Percentiles rank a stretch among this genome's conserved stretches.
phyloP scores from a whole-genome alignment of 2,113 vertebrate species.

The Vanacampus margaritifer region DNA sequence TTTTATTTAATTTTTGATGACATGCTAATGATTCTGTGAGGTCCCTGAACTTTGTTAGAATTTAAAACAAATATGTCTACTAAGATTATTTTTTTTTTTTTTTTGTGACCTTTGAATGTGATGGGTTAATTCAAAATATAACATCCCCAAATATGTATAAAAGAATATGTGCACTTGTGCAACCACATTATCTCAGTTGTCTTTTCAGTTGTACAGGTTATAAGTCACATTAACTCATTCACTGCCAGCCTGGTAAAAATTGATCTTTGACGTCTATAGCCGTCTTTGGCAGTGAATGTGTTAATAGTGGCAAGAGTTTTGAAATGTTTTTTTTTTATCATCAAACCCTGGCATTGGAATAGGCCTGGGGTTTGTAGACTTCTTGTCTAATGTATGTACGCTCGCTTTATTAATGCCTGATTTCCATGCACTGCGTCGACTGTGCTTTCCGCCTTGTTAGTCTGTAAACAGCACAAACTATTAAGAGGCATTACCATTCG shows the following conservation, averaged over 20 bases:
- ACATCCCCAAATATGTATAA: neutral
- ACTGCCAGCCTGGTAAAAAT: too few relatives aligned
- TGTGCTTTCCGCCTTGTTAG: slow-evolving; percentile 16
- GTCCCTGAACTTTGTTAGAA: too few relatives aligned
- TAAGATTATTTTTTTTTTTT: too few relatives aligned
- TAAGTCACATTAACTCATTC: neutral
- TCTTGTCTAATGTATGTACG: neutral
- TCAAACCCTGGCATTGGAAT: neutral
- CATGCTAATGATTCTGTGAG: too few relatives aligned
- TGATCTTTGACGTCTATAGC: too few relatives aligned
- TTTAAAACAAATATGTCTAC: too few relatives aligned
- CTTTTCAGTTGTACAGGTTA: neutral
- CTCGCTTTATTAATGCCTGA: slow-evolving; percentile 18
- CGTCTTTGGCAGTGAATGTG: too few relatives aligned
- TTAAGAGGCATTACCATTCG: slow-evolving; percentile 46
- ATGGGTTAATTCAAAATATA: neutral
- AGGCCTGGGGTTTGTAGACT: neutral
- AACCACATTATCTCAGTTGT: too few relatives aligned
- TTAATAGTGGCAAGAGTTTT: too few relatives aligned
- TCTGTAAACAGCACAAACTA: slow-evolving; percentile 42
- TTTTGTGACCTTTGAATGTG: neutral
- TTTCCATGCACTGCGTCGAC: slow-evolving; percentile 19
- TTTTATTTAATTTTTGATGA: too few relatives aligned
- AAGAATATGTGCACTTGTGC: neutral
- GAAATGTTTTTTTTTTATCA: neutral